Evolutionary conservation across 2,113 vertebrate species (phyloP).

Genomic region (Mesoclemmys tuberculata): DNA sequence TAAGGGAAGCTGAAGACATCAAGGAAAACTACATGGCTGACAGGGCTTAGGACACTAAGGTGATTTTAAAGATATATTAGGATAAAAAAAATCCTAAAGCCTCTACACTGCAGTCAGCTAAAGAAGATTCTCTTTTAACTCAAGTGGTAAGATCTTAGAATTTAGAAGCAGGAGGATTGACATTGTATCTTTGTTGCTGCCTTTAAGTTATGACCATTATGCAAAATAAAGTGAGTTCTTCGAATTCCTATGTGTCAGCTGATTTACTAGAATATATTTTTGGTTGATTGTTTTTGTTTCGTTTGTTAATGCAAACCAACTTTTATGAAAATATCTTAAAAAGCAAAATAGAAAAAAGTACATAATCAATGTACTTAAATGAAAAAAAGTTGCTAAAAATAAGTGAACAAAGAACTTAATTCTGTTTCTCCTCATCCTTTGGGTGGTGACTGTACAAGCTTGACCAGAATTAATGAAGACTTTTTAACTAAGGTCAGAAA

Average conservation of each 20-base stretch:
- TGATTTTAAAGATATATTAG: no score
- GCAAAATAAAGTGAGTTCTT: not conserved
- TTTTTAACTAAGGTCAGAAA: not conserved
- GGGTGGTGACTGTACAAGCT: not conserved
- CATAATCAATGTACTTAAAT: not conserved
- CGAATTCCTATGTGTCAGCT: not conserved
- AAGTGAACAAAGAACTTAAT: not conserved
- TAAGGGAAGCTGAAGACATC: no score
- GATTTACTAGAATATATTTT: not conserved
- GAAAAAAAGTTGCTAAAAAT: fast-evolving
- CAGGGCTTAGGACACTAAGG: no score
- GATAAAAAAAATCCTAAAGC: not conserved
- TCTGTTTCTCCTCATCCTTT: not conserved
- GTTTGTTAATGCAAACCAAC: no score
- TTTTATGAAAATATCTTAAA: not conserved
- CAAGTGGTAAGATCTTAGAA: not conserved
- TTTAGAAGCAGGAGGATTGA: not conserved
- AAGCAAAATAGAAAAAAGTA: not conserved
- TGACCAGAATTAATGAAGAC: not conserved
- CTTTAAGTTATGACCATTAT: not conserved
- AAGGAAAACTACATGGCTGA: no score
- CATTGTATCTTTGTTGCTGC: not conserved
- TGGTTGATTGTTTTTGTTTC: not conserved
- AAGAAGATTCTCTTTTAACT: not conserved
- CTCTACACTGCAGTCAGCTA: not conserved